These are phyloP conservation scores for Schmidtea mediterranea DNA, from an alignment of 1,140 invertebrate species.

Conservation along the genomic window DNA sequence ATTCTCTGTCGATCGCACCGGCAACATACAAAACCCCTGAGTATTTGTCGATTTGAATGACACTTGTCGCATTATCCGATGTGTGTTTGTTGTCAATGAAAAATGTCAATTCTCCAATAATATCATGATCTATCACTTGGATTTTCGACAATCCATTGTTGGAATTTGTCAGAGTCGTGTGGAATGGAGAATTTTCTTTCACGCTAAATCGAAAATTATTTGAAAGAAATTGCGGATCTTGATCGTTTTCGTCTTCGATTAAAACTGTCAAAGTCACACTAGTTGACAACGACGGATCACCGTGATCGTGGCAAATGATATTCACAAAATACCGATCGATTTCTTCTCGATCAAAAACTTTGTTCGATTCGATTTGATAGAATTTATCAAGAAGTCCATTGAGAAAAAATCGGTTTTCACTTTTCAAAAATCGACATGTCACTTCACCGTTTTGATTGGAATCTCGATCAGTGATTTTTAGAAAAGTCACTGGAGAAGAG, in stretches of 20 bases:
- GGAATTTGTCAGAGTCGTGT: too few relatives aligned
- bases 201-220: background rate
- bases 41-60: too few relatives aligned
- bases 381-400: background rate
- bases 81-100: too few relatives aligned
- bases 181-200: background rate
- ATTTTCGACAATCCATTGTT: too few relatives aligned
- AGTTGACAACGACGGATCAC: background rate
- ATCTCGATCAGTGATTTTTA: constrained; percentile 1
- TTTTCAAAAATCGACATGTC: background rate
- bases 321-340: background rate
- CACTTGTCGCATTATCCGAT: too few relatives aligned
- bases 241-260: background rate
- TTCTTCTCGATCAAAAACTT: background rate
- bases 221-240: background rate
- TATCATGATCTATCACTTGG: too few relatives aligned
- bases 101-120: too few relatives aligned
- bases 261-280: background rate
- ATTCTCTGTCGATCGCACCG: background rate
- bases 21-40: too few relatives aligned
- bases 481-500: background rate
- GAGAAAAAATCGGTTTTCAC: background rate
- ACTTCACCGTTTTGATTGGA: constrained; percentile 1
- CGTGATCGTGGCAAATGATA: constrained; percentile 1
- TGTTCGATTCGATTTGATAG: background rate